These are phyloP conservation scores for Procavia capensis DNA, from an alignment of 2,113 vertebrate species.

Conservation along the genomic window DNA sequence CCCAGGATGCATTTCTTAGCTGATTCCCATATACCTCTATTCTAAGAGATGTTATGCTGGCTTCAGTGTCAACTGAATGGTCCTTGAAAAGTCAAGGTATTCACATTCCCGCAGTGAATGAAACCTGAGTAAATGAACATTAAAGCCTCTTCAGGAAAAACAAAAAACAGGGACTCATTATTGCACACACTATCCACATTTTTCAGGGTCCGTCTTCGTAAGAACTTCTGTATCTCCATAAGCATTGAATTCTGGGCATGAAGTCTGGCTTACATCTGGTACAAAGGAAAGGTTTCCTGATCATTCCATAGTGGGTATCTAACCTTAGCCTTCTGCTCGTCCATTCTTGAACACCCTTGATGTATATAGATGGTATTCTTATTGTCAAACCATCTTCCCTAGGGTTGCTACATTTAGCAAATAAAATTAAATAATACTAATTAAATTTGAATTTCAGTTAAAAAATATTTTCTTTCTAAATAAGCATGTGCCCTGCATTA, in stretches of 20 bases:
- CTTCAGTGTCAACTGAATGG: neutral
- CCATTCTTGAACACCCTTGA: neutral
- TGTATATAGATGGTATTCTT: neutral
- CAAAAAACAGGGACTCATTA: neutral
- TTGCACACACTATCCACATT: neutral
- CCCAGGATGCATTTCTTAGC: neutral
- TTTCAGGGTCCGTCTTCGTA: neutral
- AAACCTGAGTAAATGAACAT: neutral
- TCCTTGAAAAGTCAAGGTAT: neutral
- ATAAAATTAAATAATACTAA: neutral
- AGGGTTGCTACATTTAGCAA: neutral
- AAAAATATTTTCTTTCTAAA: neutral
- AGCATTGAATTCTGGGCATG: neutral
- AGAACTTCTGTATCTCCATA: neutral
- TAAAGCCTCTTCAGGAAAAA: neutral
- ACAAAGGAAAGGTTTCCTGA: neutral
- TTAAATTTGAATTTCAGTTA: constrained; percentile 24
- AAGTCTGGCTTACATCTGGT: neutral
- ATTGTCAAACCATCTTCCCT: neutral
- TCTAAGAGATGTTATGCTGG: neutral
- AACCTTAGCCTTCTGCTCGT: neutral
- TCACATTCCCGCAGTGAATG: neutral
- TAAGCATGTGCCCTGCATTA: neutral
- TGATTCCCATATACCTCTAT: neutral
- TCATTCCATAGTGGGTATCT: neutral